Percentiles rank a stretch among this genome's conserved stretches.
phyloP scores from a whole-genome alignment of 2,888 invertebrate genomes.

The Nowickia ferox region DNA sequence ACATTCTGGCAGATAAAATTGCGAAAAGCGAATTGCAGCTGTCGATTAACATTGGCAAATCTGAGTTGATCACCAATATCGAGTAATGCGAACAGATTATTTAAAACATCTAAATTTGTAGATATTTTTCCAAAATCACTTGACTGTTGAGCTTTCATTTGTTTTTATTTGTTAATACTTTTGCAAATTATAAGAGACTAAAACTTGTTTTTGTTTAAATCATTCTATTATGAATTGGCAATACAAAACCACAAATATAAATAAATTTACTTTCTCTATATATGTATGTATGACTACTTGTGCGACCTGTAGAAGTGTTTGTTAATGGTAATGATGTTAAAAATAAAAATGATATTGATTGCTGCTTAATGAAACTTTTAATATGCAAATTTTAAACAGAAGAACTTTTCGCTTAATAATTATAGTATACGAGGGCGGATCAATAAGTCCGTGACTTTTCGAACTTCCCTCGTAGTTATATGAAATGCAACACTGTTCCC shows the following conservation, averaged over 20 bases:
- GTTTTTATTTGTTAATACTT: slow-evolving; percentile 4
- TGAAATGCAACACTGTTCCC: no score
- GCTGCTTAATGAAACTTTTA: no score
- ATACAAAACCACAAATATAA: slow-evolving; percentile 26
- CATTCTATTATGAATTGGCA: not conserved
- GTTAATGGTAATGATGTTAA: not conserved
- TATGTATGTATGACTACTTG: not conserved
- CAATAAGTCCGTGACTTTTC: no score
- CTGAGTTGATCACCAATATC: slow-evolving; percentile 41
- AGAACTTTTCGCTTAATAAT: no score
- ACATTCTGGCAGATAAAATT: slow-evolving; percentile 4
- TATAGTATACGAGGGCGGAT: no score
- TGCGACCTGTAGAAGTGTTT: no score
- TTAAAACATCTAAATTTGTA: slow-evolving; percentile 31
- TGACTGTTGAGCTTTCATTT: not conserved
- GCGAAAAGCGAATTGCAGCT: slow-evolving; percentile 10
- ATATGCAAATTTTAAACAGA: no score
- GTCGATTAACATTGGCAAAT: slow-evolving; percentile 25
- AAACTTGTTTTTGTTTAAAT: not conserved
- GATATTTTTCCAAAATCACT: slow-evolving; percentile 36
- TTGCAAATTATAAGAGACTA: slow-evolving; percentile 20
- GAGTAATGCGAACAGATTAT: slow-evolving; percentile 16
- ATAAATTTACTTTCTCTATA: not conserved
- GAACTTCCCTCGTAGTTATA: no score
- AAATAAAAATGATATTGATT: not conserved